Conservation (phyloP, 2,888 invertebrate species). For the Platycnemis pennipes region DNA sequence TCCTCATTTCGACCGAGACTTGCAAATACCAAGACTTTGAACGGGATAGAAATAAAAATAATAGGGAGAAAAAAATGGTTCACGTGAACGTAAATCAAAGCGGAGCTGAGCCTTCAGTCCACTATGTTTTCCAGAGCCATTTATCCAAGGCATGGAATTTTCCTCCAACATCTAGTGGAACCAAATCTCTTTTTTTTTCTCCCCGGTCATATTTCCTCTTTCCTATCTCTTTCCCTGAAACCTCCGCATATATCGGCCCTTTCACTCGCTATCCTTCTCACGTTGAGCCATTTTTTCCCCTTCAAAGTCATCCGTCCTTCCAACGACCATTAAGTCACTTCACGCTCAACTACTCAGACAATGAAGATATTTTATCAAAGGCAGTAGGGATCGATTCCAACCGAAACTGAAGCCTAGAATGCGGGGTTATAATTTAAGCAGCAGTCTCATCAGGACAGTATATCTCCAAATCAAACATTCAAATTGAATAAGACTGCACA, state of each 20-base stretch:
- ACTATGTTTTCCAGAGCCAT: background rate
- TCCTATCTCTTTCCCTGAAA: background rate
- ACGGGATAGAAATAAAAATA: background rate
- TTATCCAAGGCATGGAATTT: constrained; percentile 26
- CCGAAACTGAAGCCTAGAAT: too few relatives aligned
- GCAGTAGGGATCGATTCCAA: too few relatives aligned
- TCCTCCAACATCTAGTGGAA: background rate
- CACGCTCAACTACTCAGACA: too few relatives aligned
- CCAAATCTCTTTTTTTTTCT: background rate
- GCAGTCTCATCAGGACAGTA: too few relatives aligned
- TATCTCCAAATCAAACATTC: too few relatives aligned
- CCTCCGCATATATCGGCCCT: background rate
- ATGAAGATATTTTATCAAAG: too few relatives aligned
- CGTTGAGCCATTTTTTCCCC: background rate
- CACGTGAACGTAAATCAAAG: constrained; percentile 22
- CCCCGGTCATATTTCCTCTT: background rate
- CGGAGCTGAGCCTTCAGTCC: constrained; percentile 1
- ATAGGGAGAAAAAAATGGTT: background rate
- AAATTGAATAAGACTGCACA: too few relatives aligned
- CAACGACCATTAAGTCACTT: too few relatives aligned
- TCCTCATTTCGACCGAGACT: constrained; percentile 14
- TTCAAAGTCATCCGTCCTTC: background rate
- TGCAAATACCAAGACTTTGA: background rate
- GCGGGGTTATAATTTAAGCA: too few relatives aligned
- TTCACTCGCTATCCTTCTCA: background rate